Evolutionary conservation across 2,888 invertebrate genomes (phyloP), one percentile per base, ranked within the genome.

Genomic region (Drosophila pegasa): DNA sequence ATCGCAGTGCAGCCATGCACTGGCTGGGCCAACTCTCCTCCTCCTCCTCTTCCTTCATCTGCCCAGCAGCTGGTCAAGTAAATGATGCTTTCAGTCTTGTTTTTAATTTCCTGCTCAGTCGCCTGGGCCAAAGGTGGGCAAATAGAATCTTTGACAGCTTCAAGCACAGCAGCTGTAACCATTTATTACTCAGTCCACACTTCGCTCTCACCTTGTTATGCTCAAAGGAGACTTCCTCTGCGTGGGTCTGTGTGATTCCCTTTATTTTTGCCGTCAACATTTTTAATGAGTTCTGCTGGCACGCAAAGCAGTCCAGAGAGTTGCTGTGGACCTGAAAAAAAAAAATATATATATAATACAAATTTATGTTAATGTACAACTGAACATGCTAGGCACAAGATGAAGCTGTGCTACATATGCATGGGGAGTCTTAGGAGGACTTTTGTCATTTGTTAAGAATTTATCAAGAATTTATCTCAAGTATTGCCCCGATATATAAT

Each of bases 21-120:
- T 14, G 20, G 8, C 20, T 8, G 8, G n/a, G n/a, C n/a, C n/a
- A n/a, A n/a, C n/a, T n/a, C 35, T n/a, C 6, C 33, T 12, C 2
- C 33, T 12, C 6, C 27, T 16, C 14, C 12, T 4, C 0, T 4
- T 1, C 2, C 9, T 6, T 1, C 2, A 4, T 6, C 25, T 22
- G 0, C 9, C n/a, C 16, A 6, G 35, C 14, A n/a, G 50, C 9
- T 25, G 50, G 50, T 22, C 50, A 50, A 50, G 50, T 35, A 50
- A 50, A 33, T 12, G 37, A 62, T 67, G 70, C 64, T 61, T 68
- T 63, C 67, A 29, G 47, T 31, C n/a, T 50, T 45, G 25, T 31
- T 61, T 52, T 52, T n/a, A 52, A 52, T 52, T 38, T 52, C 27
- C 52, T 37, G 14, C 18, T 14, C 50, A 33, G 27, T 18, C 5